Percentiles rank a stretch among this genome's conserved stretches.
phyloP scores from a whole-genome alignment of 2,797 vertebrate genomes.

The Mastacembelus armatus region DNA sequence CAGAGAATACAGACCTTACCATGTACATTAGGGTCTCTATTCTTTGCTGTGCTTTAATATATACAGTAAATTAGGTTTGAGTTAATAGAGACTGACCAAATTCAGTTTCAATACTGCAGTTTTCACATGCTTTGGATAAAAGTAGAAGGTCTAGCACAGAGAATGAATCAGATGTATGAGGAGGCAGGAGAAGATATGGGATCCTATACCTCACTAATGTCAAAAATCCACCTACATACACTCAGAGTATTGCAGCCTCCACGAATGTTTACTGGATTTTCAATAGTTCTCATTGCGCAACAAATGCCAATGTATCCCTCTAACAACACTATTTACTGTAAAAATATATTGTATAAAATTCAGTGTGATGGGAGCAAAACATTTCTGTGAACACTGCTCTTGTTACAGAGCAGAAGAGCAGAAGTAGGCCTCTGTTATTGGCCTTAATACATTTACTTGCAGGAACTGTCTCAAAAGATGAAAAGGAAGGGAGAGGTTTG shows the following conservation, averaged over 20 bases:
- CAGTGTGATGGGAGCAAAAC: constrained; percentile 36
- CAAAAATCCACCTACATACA: constrained; percentile 64
- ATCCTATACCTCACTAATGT: constrained; percentile 65
- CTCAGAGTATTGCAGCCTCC: constrained; percentile 50
- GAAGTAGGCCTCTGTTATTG: constrained; percentile 63
- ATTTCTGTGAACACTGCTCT: constrained; percentile 40
- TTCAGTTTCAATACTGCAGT: constrained; percentile 39
- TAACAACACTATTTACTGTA: constrained; percentile 44
- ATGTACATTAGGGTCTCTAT: constrained; percentile 23
- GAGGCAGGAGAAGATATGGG: constrained; percentile 62
- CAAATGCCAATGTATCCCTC: constrained; percentile 42
- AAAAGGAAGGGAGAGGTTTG: constrained; percentile 72
- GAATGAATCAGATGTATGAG: constrained; percentile 73
- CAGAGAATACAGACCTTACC: neutral
- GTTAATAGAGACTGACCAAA: constrained; percentile 18
- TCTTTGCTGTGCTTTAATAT: constrained; percentile 26
- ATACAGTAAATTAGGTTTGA: constrained; percentile 39
- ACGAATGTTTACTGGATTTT: constrained; percentile 60
- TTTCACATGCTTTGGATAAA: constrained; percentile 43
- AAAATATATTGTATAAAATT: constrained; percentile 18
- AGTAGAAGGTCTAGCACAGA: constrained; percentile 47
- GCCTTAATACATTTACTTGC: constrained; percentile 65
- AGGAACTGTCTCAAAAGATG: constrained; percentile 74
- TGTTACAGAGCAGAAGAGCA: constrained; percentile 61
- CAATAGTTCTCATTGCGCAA: constrained; percentile 45